Conservation (phyloP, 2,113 vertebrate genomes). For the Ochotona princeps region DNA sequence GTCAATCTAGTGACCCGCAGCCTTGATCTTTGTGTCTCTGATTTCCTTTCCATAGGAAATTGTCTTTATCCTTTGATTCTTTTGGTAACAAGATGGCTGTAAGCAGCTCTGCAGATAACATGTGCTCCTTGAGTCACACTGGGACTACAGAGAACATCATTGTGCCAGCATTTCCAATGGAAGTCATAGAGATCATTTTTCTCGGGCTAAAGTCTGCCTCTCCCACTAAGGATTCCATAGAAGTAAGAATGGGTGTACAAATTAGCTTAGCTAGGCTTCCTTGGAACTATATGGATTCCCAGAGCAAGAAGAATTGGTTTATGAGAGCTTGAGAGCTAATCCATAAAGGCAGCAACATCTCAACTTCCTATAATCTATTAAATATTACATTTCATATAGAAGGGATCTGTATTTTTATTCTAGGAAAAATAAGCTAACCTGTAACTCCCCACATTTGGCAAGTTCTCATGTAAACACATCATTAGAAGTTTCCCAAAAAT, state of each 20-base stretch:
- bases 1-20: neutral
- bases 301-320: neutral
- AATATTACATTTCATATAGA: neutral
- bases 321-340: neutral
- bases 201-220: neutral
- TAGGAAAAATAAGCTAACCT: slow-evolving; percentile 4
- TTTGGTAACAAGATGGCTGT: neutral
- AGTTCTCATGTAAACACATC: neutral
- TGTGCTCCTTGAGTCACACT: neutral
- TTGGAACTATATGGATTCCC: neutral
- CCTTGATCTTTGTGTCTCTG: neutral
- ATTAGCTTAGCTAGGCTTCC: neutral
- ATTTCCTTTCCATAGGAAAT: neutral
- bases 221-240: neutral
- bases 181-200: neutral
- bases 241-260: neutral
- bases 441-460: neutral
- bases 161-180: neutral
- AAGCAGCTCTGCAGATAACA: neutral
- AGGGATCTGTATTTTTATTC: neutral
- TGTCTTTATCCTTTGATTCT: neutral
- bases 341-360: neutral
- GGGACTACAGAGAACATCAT: neutral
- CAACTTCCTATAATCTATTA: neutral
- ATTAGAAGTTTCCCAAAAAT: neutral